Evolutionary conservation across 2,888 invertebrate species (phyloP).

Genomic region (Melanostoma scalare): DNA sequence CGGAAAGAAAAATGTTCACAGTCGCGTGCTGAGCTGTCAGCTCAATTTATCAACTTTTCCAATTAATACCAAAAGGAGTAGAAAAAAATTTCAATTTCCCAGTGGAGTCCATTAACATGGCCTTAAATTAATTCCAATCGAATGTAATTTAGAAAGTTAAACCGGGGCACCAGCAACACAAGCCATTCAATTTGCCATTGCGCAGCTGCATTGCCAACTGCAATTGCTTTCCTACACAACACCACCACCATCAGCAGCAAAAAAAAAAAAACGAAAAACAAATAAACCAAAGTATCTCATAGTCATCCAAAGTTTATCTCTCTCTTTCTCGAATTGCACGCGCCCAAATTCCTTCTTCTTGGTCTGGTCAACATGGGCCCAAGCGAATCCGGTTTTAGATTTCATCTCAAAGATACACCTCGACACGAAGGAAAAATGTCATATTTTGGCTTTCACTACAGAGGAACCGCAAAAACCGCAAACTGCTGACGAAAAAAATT

Average conservation of each 20-base stretch:
- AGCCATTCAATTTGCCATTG: constrained; percentile 33
- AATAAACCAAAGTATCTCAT: constrained; percentile 38
- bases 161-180: neutral
- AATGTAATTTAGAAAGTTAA: constrained; percentile 67
- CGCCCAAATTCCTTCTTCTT: constrained; percentile 53
- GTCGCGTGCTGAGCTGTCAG: constrained; percentile 39
- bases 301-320: constrained; percentile 47
- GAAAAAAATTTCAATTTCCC: constrained; percentile 2
- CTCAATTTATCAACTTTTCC: constrained; percentile 36
- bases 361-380: constrained; percentile 35
- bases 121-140: constrained; percentile 60
- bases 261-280: constrained; percentile 4
- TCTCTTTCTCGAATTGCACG: constrained; percentile 47
- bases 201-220: neutral
- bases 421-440: constrained; percentile 49
- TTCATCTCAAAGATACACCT: constrained; percentile 50
- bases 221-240: constrained; percentile 7
- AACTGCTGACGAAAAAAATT: neutral
- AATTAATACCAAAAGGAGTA: constrained; percentile 25
- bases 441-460: constrained; percentile 60
- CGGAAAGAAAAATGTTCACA: neutral
- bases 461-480: constrained; percentile 50
- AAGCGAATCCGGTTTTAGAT: constrained; percentile 62
- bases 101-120: constrained; percentile 40
- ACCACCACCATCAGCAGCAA: neutral